These are phyloP conservation scores for Lontra canadensis DNA, from an alignment of 2,113 vertebrate genomes.

Conservation along the genomic window DNA sequence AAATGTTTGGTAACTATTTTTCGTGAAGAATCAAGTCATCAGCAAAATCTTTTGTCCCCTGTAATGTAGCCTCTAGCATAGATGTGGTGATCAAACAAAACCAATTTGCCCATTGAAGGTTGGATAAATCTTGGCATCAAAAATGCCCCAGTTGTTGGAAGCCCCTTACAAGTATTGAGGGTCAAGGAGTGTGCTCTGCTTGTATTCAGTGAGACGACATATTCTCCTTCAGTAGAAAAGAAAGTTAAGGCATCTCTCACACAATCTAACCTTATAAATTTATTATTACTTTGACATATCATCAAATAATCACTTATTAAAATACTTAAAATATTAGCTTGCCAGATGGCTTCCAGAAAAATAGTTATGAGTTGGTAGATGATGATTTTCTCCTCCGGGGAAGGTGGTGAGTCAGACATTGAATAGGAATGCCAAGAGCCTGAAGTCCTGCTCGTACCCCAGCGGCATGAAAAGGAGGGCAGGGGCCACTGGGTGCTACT, in stretches of 20 bases:
- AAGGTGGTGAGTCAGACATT: neutral
- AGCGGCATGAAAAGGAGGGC: neutral
- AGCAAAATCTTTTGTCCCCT: neutral
- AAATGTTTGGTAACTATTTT: constrained; percentile 45
- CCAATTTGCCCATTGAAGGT: neutral
- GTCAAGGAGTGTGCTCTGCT: neutral
- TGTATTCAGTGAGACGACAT: neutral
- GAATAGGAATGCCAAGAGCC: neutral
- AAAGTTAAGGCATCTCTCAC: neutral
- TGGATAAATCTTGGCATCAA: neutral
- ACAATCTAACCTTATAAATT: neutral
- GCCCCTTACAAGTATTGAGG: neutral
- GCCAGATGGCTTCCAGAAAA: neutral
- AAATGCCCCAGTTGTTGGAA: constrained; percentile 62
- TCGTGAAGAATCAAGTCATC: constrained; percentile 68
- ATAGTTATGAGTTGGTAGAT: neutral
- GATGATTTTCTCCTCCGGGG: neutral
- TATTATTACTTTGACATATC: neutral
- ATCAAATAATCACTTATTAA: constrained; percentile 5
- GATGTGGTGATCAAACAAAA: neutral
- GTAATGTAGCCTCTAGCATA: neutral
- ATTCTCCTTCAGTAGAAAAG: neutral
- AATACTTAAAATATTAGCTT: neutral
- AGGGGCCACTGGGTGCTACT: too few relatives aligned
- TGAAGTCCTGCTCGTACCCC: neutral